Conservation (phyloP, 2,888 invertebrate genomes). For the Drosophila hamatofila region DNA sequence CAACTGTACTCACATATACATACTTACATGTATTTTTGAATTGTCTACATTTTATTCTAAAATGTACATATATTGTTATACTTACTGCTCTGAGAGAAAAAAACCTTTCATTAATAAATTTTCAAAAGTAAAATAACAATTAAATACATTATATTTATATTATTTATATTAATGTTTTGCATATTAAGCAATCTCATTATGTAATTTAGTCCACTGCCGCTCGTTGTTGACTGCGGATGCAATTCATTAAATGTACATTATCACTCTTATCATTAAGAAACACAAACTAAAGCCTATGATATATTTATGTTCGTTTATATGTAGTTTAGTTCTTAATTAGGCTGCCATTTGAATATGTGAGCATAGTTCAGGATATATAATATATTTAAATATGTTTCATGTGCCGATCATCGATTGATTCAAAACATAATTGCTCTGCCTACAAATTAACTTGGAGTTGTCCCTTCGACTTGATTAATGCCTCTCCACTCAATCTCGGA, state of each 20-base stretch:
- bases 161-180: constrained; percentile 32
- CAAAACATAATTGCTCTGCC: constrained; percentile 28
- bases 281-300: constrained; percentile 80
- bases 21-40: no score
- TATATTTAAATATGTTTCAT: constrained; percentile 35
- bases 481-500: constrained; percentile 7
- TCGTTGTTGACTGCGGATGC: constrained; percentile 36
- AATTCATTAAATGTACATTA: constrained; percentile 72
- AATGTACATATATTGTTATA: not conserved
- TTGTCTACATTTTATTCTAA: no score
- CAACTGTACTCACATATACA: no score
- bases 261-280: constrained; percentile 74
- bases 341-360: constrained; percentile 46
- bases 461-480: constrained; percentile 31
- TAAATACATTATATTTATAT: constrained; percentile 22
- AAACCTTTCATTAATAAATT: not conserved
- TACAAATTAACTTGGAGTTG: constrained; percentile 12
- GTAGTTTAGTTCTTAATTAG: constrained; percentile 46
- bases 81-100: not conserved
- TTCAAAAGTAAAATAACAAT: not conserved
- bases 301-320: constrained; percentile 54
- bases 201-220: constrained; percentile 39
- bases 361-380: constrained; percentile 37
- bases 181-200: constrained; percentile 62
- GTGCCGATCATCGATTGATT: constrained; percentile 23